These are phyloP conservation scores for Drosophila nr. perissopoda DNA, from an alignment of 2,888 invertebrate genomes.

Conservation along the genomic window DNA sequence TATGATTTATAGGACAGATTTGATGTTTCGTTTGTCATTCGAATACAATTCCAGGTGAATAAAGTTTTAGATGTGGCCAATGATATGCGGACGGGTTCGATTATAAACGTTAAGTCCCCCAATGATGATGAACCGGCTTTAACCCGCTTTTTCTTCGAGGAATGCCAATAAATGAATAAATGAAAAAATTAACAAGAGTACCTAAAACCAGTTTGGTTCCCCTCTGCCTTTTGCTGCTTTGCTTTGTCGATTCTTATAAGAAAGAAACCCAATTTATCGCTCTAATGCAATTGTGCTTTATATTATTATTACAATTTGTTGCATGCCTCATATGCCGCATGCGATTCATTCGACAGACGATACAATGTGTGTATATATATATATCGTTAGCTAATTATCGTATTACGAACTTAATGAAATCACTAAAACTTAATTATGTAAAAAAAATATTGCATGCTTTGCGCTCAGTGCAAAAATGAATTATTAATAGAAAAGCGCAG, in stretches of 20 bases:
- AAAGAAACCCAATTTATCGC: conserved; percentile 55
- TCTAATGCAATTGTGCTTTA: conserved; percentile 56
- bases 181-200: conserved; percentile 31
- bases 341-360: conserved; percentile 56
- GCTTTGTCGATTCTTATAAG: conserved; percentile 1
- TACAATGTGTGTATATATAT: conserved; percentile 9
- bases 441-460: conserved; percentile 56
- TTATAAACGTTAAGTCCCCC: conserved; percentile 6
- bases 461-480: conserved; percentile 67
- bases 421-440: conserved; percentile 23
- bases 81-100: conserved; percentile 33
- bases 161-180: conserved; percentile 48
- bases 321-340: conserved; percentile 69
- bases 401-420: conserved; percentile 51
- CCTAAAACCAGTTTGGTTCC: conserved; percentile 49
- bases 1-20: conserved; percentile 4
- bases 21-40: neutral
- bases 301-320: conserved; percentile 18
- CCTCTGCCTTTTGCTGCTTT: neutral
- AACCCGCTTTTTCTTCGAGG: conserved; percentile 27
- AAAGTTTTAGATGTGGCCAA: neutral
- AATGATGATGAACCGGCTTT: conserved; percentile 32
- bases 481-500: conserved; percentile 58
- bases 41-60: neutral
- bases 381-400: conserved; percentile 42